Evolutionary conservation across 2,888 invertebrate genomes (phyloP).

Genomic region (Parasteatoda lunata): DNA sequence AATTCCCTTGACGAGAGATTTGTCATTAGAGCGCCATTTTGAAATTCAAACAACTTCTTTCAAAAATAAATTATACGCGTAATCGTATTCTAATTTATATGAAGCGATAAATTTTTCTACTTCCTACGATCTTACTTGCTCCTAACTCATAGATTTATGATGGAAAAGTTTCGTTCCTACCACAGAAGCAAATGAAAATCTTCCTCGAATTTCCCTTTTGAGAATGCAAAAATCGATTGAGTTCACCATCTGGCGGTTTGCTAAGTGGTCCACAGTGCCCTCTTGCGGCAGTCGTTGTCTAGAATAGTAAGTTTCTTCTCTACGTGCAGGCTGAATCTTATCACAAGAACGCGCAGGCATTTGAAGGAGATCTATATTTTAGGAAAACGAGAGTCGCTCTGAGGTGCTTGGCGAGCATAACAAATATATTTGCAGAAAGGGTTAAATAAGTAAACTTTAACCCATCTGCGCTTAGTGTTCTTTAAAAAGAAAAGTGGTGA

Average conservation of each 20-base stretch:
- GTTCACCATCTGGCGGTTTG: constrained; percentile 20
- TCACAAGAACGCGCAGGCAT: constrained; percentile 3
- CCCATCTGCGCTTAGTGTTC: too few species aligned
- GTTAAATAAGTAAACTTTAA: too few species aligned
- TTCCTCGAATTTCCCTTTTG: constrained; percentile 4
- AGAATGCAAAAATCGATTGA: constrained; percentile 21
- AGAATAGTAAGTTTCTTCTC: constrained; percentile 18
- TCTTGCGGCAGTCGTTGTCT: constrained; percentile 11
- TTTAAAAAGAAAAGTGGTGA: too few species aligned
- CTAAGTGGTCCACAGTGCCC: constrained; percentile 29
- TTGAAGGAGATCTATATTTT: not conserved
- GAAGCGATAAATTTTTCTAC: not conserved
- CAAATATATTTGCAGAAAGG: too few species aligned
- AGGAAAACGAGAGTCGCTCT: too few species aligned
- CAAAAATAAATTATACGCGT: constrained; percentile 18
- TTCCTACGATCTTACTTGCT: not conserved
- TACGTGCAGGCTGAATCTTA: constrained; percentile 20
- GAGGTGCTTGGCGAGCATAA: too few species aligned
- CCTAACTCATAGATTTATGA: constrained; percentile 19
- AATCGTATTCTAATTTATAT: constrained; percentile 11
- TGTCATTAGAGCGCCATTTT: not conserved
- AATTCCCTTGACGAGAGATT: not conserved
- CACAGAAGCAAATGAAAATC: constrained; percentile 4
- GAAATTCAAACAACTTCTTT: constrained; percentile 4
- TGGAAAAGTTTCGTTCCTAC: constrained; percentile 12